phyloP scores from a whole-genome alignment of 2,888 invertebrate genomes.

The Rhingia rostrata region DNA sequence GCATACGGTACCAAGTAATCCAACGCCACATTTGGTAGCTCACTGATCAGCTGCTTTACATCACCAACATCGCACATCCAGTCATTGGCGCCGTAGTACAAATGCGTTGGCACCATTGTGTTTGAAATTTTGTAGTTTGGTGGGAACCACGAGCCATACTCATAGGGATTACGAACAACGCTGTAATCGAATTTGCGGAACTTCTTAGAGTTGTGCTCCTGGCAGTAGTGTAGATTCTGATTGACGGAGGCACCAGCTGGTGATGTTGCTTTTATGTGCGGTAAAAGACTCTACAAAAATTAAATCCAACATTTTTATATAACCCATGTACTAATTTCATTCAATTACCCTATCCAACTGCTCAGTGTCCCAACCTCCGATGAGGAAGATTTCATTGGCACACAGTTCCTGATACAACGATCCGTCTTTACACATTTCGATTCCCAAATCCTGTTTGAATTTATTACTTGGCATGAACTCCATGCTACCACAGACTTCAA shows the following conservation, averaged over 20 bases:
- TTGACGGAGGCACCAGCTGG: conserved; percentile 81
- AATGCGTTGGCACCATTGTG: conserved; percentile 83
- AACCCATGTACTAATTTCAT: fast-evolving
- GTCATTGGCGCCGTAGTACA: conserved; percentile 86
- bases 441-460: conserved; percentile 79
- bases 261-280: conserved; percentile 80
- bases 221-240: conserved; percentile 81
- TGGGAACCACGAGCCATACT: conserved; percentile 83
- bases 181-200: conserved; percentile 82
- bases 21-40: conserved; percentile 84
- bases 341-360: conserved; percentile 82
- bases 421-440: conserved; percentile 81
- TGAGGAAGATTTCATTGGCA: conserved; percentile 86
- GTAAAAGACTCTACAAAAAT: conserved; percentile 75
- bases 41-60: conserved; percentile 83
- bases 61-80: conserved; percentile 86
- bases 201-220: conserved; percentile 79
- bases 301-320: not conserved
- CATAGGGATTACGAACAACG: conserved; percentile 80
- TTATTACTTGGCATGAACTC: conserved; percentile 78
- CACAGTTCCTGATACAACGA: conserved; percentile 84
- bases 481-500: conserved; percentile 78
- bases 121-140: conserved; percentile 84
- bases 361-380: conserved; percentile 83
- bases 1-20: conserved; percentile 84